Conservation (phyloP, 2,113 vertebrate genomes). For the Crotalus viridis region DNA sequence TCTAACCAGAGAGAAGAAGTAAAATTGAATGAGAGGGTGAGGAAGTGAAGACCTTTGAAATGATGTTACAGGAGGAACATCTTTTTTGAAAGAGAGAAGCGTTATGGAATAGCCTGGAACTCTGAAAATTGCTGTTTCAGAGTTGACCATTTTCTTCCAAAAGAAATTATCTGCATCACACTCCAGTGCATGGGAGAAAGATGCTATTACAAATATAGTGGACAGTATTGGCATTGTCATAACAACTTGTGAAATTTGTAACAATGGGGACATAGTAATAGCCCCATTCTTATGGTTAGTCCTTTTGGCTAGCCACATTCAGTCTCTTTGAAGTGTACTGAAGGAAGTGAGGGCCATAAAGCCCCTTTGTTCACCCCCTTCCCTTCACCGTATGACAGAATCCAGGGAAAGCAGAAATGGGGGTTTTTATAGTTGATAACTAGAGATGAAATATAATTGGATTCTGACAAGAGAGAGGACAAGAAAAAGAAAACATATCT, state of each 20-base stretch:
- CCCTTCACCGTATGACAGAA: too few relatives aligned
- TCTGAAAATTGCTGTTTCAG: background rate
- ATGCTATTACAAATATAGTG: background rate
- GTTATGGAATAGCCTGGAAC: background rate
- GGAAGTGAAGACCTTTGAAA: background rate
- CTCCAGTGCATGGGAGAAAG: background rate
- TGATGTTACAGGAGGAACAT: background rate
- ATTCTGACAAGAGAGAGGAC: background rate
- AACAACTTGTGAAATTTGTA: background rate
- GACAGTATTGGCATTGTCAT: background rate
- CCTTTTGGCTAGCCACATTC: too few relatives aligned
- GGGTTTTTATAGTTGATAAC: too few relatives aligned
- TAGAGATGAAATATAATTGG: too few relatives aligned
- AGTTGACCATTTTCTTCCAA: background rate
- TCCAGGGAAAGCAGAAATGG: too few relatives aligned
- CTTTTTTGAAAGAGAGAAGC: background rate
- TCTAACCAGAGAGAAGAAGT: background rate
- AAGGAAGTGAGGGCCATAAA: too few relatives aligned
- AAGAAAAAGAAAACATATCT: background rate
- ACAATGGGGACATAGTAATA: background rate
- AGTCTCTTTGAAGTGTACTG: too few relatives aligned
- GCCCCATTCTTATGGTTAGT: too few relatives aligned
- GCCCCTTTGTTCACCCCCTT: too few relatives aligned
- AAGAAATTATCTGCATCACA: background rate
- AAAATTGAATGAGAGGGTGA: background rate